Conservation (phyloP, 2,888 invertebrate species). For the Petrophora chlorosata region DNA sequence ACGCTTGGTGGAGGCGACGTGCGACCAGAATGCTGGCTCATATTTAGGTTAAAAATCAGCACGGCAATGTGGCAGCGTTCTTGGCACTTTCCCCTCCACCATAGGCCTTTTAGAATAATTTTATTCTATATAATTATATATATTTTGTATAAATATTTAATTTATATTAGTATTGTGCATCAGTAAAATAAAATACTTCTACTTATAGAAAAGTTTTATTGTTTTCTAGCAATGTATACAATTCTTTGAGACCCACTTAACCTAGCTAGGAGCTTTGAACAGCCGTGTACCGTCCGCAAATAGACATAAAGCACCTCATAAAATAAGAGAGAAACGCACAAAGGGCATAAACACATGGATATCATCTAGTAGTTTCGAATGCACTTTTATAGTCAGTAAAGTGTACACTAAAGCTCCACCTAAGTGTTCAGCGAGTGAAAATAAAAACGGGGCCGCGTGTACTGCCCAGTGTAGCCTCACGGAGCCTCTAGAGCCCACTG, state of each 20-base stretch:
- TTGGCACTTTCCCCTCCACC: too few relatives aligned
- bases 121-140: too few relatives aligned
- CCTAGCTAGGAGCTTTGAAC: constrained; percentile 5
- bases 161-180: not conserved
- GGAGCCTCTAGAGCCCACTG: constrained; percentile 53
- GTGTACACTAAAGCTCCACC: constrained; percentile 48
- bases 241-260: constrained; percentile 31
- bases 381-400: constrained; percentile 51
- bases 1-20: too few relatives aligned
- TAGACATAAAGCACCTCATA: constrained; percentile 31
- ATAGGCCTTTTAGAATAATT: too few relatives aligned
- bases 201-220: not conserved
- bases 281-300: constrained; percentile 12
- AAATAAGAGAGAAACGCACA: constrained; percentile 35
- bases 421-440: constrained; percentile 60
- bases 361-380: constrained; percentile 46
- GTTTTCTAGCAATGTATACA: constrained; percentile 15
- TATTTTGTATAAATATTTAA: too few relatives aligned
- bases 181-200: not conserved
- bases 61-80: too few relatives aligned
- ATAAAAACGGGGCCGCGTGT: constrained; percentile 53
- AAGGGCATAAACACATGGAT: constrained; percentile 37
- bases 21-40: too few relatives aligned
- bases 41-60: too few relatives aligned
- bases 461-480: constrained; percentile 32